Percentiles rank a stretch among this genome's conserved stretches.
phyloP scores from a whole-genome alignment of 2,797 vertebrate species.

The Cyprinella venusta region DNA sequence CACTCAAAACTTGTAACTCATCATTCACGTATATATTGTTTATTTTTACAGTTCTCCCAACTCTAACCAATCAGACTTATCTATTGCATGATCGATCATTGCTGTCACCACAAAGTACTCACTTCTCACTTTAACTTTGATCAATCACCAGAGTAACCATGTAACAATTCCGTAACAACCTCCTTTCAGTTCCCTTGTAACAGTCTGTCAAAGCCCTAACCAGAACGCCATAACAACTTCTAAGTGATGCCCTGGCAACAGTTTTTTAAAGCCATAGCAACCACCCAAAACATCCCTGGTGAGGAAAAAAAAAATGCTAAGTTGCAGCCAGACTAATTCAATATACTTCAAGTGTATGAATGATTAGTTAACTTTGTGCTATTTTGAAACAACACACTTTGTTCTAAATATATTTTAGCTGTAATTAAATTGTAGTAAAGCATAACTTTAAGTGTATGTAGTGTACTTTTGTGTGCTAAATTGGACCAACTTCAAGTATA shows the following conservation, averaged over 20 bases:
- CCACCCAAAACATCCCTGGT: background rate
- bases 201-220: too few species aligned
- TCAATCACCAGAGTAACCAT: background rate
- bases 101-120: background rate
- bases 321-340: too few species aligned
- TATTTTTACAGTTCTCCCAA: background rate
- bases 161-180: background rate
- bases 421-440: too few species aligned
- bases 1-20: background rate
- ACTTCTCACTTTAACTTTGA: background rate
- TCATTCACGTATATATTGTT: background rate
- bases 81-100: background rate
- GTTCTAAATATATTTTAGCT: too few species aligned
- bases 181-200: background rate
- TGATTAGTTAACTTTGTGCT: too few species aligned
- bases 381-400: too few species aligned
- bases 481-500: too few species aligned
- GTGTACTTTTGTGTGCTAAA: too few species aligned
- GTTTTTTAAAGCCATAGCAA: background rate
- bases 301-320: too few species aligned
- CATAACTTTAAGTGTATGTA: too few species aligned
- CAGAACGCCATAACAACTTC: background rate
- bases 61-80: background rate
- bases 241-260: background rate
- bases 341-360: too few species aligned